A percentile compares a stretch with the other conserved stretches of the same genome.
These are phyloP conservation scores for Uloborus plumipes DNA, from an alignment of 2,888 invertebrate species.

Conservation along the genomic window DNA sequence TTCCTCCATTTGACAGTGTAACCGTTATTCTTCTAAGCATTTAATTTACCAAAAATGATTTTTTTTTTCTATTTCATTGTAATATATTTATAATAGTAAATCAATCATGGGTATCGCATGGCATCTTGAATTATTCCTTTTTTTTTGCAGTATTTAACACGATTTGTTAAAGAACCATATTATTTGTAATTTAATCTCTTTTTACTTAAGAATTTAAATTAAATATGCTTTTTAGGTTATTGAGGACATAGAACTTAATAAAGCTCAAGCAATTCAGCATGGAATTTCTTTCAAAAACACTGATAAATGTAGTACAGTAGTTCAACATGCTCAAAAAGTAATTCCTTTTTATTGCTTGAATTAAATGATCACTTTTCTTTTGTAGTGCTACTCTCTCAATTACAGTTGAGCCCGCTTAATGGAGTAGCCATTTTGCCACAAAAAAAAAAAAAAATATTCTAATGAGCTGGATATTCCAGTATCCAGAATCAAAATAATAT, in stretches of 20 bases:
- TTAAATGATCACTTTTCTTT: neutral
- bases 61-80: neutral
- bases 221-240: slow-evolving; percentile 3
- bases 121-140: neutral
- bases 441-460: too few species aligned
- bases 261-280: slow-evolving; percentile 20
- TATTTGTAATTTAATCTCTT: too few species aligned
- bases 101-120: too few species aligned
- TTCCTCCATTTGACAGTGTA: too few species aligned
- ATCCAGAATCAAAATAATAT: too few species aligned
- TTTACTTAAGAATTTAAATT: too few species aligned
- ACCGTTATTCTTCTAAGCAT: neutral
- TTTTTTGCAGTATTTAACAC: too few species aligned
- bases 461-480: too few species aligned
- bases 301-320: neutral
- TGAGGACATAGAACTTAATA: slow-evolving; percentile 16
- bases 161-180: too few species aligned
- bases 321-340: slow-evolving; percentile 10
- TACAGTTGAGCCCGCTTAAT: too few species aligned
- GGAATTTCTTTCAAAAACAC: slow-evolving; percentile 18
- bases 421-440: too few species aligned
- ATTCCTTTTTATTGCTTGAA: neutral
- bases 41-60: neutral
- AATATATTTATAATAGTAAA: neutral
- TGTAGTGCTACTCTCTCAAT: too few species aligned